phyloP scores from a whole-genome alignment of 2,113 vertebrate genomes.

The Struthio camelus region DNA sequence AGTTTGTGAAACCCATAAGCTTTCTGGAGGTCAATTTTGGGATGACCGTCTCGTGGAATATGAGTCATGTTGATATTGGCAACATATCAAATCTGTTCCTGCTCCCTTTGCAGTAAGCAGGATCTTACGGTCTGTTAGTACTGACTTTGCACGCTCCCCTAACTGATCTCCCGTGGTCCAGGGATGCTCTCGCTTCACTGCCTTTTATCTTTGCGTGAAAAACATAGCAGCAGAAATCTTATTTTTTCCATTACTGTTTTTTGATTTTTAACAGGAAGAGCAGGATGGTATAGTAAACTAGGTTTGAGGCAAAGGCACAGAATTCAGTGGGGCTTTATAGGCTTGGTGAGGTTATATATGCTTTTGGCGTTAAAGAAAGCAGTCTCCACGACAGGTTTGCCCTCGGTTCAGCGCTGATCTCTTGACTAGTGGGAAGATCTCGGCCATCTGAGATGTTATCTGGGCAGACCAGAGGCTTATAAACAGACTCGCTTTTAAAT shows the following conservation, averaged over 20 bases:
- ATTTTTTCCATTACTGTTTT: neutral
- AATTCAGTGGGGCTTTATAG: neutral
- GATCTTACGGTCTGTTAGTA: neutral
- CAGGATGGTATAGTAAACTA: fast-evolving
- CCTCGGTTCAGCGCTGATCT: fast-evolving
- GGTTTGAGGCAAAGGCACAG: neutral
- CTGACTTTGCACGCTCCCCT: fast-evolving
- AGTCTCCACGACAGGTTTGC: fast-evolving
- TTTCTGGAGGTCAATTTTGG: neutral
- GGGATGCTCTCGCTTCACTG: fast-evolving
- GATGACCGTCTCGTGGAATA: neutral
- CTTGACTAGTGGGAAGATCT: fast-evolving
- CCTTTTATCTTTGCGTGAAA: fast-evolving
- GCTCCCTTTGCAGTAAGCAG: neutral
- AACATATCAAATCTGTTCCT: neutral
- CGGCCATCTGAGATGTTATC: neutral
- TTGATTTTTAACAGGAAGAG: neutral
- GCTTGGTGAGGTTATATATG: neutral
- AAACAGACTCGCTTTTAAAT: neutral
- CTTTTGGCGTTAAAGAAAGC: neutral
- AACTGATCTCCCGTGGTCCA: fast-evolving
- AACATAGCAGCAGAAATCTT: fast-evolving
- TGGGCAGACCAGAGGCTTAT: neutral
- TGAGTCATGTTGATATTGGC: fast-evolving
- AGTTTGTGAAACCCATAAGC: neutral